Percentiles rank a stretch among this genome's conserved stretches.
phyloP scores from a whole-genome alignment of 1,140 invertebrate species.

The Drosophila bifasciata region DNA sequence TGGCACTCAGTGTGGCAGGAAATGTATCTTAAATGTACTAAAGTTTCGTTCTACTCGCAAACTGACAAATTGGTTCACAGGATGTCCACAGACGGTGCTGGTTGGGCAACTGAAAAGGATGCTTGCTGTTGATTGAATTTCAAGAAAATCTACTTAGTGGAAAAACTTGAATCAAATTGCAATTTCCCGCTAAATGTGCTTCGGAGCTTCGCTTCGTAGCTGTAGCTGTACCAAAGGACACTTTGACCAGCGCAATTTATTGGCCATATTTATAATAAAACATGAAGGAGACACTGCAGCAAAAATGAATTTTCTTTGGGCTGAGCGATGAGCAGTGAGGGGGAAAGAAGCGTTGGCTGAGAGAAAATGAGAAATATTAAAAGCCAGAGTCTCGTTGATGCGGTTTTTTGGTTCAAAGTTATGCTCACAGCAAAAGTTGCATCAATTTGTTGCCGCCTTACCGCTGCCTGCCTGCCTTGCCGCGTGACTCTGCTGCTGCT shows the following conservation, averaged over 20 bases:
- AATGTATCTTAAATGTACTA: no score
- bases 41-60: no score
- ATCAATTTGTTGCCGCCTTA: slow-evolving; percentile 37
- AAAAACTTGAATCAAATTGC: slow-evolving; percentile 7
- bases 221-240: slow-evolving; percentile 7
- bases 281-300: slow-evolving; percentile 42
- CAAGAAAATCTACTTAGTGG: no score
- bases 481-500: slow-evolving; percentile 28
- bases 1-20: no score
- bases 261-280: slow-evolving; percentile 77
- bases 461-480: slow-evolving; percentile 16
- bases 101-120: no score
- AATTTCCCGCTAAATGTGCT: slow-evolving; percentile 32
- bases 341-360: background rate
- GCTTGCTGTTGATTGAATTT: background rate
- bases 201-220: background rate
- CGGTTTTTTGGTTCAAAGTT: slow-evolving; percentile 8
- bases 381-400: slow-evolving; percentile 33
- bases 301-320: no score
- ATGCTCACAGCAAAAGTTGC: slow-evolving; percentile 20
- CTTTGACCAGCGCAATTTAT: slow-evolving; percentile 67
- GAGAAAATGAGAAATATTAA: slow-evolving; percentile 42
- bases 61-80: no score
- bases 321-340: background rate
- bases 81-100: no score